Evolutionary conservation across 2,797 vertebrate species (phyloP).

Genomic region (Esox lucius): DNA sequence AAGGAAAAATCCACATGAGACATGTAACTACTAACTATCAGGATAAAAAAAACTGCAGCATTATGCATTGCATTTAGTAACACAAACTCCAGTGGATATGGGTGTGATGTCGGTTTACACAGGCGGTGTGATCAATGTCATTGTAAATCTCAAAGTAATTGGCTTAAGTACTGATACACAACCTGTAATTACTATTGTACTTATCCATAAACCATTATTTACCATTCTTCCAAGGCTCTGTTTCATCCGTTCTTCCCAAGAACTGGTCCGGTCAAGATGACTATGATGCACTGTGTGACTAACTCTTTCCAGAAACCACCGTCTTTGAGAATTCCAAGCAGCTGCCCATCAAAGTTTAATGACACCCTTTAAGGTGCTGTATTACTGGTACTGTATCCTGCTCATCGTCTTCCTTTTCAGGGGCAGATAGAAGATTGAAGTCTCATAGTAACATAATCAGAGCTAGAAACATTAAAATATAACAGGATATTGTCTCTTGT

Average conservation of each 20-base stretch:
- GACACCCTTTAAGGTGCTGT: constrained; percentile 70
- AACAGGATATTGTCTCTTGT: background rate
- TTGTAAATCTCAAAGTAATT: background rate
- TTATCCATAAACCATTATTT: constrained; percentile 12
- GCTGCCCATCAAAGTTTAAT: constrained; percentile 79
- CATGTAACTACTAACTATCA: background rate
- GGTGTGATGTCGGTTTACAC: background rate
- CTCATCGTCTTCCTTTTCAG: constrained; percentile 47
- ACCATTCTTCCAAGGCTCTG: constrained; percentile 59
- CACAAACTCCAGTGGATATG: background rate
- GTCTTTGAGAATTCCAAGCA: constrained; percentile 63
- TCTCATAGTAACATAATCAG: background rate
- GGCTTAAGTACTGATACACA: background rate
- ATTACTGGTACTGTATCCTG: constrained; percentile 75
- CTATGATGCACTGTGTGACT: constrained; percentile 31
- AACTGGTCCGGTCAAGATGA: constrained; percentile 24
- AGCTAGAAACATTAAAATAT: background rate
- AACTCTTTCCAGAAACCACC: constrained; percentile 43
- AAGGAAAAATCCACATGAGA: constrained; percentile 4
- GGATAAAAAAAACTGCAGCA: background rate
- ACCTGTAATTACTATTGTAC: background rate
- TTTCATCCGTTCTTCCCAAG: constrained; percentile 43
- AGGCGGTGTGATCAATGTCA: background rate
- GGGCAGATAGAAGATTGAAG: background rate
- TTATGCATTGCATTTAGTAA: background rate